These are phyloP conservation scores for Danio jaintianensis DNA, from an alignment of 2,797 vertebrate genomes.

Conservation along the genomic window DNA sequence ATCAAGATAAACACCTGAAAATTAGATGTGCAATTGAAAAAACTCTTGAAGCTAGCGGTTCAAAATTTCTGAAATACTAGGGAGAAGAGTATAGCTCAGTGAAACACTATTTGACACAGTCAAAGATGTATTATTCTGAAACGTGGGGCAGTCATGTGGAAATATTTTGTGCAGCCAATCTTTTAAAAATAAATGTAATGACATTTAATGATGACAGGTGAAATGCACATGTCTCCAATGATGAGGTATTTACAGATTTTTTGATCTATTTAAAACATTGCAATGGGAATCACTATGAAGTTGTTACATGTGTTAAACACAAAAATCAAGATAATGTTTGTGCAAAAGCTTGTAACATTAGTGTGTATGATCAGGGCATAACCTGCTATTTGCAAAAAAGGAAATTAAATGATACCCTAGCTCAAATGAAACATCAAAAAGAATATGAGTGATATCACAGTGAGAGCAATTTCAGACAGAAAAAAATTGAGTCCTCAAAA, in stretches of 20 bases:
- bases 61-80: not conserved
- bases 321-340: not conserved
- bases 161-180: not conserved
- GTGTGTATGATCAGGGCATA: not conserved
- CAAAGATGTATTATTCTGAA: not conserved
- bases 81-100: not conserved
- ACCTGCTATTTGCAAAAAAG: not conserved
- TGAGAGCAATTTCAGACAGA: not conserved
- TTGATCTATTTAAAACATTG: not conserved
- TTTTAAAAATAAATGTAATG: not conserved
- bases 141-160: not conserved
- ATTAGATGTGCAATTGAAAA: slow-evolving; percentile 7
- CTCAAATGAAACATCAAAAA: not conserved
- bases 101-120: not conserved
- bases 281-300: slow-evolving; percentile 7
- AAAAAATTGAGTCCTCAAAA: not conserved
- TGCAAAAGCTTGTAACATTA: not conserved
- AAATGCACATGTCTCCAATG: not conserved
- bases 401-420: not conserved
- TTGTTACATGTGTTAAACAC: not conserved
- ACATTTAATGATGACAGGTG: not conserved
- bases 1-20: not conserved
- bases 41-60: not conserved
- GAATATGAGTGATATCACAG: not conserved
- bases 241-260: not conserved